Evolutionary conservation across 1,140 invertebrate species (phyloP), one percentile per base, ranked within the genome.

Genomic region (Chironomus tepperi): DNA sequence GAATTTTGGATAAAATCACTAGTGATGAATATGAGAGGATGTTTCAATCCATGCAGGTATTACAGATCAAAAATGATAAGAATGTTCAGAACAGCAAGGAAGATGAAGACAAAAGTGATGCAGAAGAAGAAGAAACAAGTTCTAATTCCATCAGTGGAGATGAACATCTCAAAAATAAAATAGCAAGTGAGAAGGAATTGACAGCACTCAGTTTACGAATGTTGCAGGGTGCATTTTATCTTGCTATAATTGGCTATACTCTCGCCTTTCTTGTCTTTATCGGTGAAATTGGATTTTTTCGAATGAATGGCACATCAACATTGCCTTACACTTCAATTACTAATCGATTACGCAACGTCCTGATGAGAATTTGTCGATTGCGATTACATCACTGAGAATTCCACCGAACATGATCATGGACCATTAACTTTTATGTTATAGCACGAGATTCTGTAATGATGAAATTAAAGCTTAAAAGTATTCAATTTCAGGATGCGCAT

Each of bases 1-100:
- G 89, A 5, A 90, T 91, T 73, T 79, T 90, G 73, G 85, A 87
- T 0, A 90, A 90, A 80, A 89, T 91, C 83, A 89, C 89, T 0
- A 86, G 86, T 75, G 87, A 89, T 75, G 89, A 90, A 77, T 90
- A 89, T 77, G 87, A 87, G 77, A 88, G 86, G 34, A 83, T 90
- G 73, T 87, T 87, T 19, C 86, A 88, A 78, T 77, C 73, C 8
- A 79, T 78, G 42, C 79, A 81, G 77, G 67, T 8, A 75, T 73
- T 7, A 75, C 77, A 10, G 77, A 78, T 64, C 79, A 34, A 34
- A 34, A 34, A 34, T 34, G 24, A 34, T 34, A 34, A 34, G 24
- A 34, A 34, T 34, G 24, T 34, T 34, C 24, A 34, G 24, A 34
- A 34, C 24, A 34, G 24, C 5, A 34, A 34, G 83, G 42, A 42